These are phyloP conservation scores for Tupaia tana DNA, from an alignment of 2,113 vertebrate species.

Conservation along the genomic window DNA sequence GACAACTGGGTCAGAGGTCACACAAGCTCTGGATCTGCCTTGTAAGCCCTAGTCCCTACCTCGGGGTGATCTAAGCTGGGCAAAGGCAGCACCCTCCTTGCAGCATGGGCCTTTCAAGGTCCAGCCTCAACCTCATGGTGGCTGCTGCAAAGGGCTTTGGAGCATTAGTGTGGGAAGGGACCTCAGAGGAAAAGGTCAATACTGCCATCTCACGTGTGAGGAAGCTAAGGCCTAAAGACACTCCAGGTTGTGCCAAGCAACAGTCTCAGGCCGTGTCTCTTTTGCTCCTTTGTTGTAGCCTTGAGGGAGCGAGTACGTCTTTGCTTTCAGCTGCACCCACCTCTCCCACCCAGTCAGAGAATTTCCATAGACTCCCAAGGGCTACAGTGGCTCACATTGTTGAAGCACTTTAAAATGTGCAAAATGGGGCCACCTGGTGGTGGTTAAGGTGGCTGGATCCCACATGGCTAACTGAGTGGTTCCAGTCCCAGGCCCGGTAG, in stretches of 20 bases:
- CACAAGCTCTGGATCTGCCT: neutral
- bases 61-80: neutral
- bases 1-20: neutral
- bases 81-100: neutral
- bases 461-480: no score
- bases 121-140: neutral
- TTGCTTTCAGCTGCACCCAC: neutral
- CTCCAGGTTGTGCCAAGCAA: neutral
- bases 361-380: neutral
- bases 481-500: no score
- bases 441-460: no score
- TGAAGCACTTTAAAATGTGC: neutral
- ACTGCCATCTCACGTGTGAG: neutral
- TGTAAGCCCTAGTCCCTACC: neutral
- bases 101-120: neutral
- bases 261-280: neutral
- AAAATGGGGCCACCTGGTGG: no score
- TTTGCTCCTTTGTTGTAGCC: neutral
- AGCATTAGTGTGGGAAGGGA: neutral
- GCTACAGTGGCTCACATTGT: accelerated
- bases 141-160: neutral
- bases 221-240: neutral
- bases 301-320: neutral
- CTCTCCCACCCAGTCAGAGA: neutral
- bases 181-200: neutral